Percentiles rank a stretch among this genome's conserved stretches.
phyloP scores from a whole-genome alignment of 2,888 invertebrate species.

The Thera britannica region DNA sequence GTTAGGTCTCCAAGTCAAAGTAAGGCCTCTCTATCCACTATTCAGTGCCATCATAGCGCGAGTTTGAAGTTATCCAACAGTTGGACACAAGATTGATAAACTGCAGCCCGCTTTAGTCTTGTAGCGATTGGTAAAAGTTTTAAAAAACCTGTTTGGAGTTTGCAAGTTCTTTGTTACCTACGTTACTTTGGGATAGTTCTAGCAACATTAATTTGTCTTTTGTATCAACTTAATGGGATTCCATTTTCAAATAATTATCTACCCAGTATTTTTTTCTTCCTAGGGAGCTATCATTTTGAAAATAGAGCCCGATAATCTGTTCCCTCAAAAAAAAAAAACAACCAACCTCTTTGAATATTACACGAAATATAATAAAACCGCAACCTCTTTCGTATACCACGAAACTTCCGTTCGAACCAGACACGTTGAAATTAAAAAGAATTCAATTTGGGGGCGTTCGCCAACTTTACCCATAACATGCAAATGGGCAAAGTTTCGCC shows the following conservation, averaged over 20 bases:
- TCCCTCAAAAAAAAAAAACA: too few species aligned
- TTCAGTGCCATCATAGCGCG: neutral
- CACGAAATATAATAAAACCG: constrained; percentile 16
- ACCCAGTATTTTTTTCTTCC: too few species aligned
- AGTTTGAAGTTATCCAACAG: neutral
- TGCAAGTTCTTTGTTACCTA: neutral
- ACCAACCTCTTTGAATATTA: too few species aligned
- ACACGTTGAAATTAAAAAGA: constrained; percentile 66
- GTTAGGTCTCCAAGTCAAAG: neutral
- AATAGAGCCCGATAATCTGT: too few species aligned
- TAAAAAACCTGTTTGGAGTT: neutral
- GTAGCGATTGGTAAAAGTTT: constrained; percentile 2
- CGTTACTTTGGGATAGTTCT: neutral
- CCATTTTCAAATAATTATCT: too few species aligned
- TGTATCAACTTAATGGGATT: too few species aligned
- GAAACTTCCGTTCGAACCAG: constrained; percentile 45
- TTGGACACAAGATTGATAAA: constrained; percentile 4
- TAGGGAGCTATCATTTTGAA: too few species aligned
- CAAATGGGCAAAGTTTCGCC: constrained; percentile 75
- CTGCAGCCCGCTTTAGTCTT: neutral
- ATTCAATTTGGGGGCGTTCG: constrained; percentile 57
- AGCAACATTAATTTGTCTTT: neutral
- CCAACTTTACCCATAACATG: constrained; percentile 79
- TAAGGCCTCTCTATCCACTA: neutral
- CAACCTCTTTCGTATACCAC: constrained; percentile 21